phyloP scores from a whole-genome alignment of 2,888 invertebrate genomes.

The Cordilura impudica region DNA sequence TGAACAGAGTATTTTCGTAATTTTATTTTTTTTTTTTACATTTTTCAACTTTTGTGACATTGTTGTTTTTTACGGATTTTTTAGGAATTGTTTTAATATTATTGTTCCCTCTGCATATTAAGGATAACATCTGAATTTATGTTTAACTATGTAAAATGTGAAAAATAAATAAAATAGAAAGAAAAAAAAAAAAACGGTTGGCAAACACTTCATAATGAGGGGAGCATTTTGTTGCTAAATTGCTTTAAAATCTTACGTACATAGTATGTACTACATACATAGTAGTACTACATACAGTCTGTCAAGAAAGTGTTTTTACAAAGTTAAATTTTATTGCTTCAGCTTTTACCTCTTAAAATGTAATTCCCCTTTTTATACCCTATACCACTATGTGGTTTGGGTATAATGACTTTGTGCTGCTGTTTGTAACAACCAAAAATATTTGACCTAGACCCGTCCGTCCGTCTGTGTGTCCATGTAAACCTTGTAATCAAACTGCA shows the following conservation, averaged over 20 bases:
- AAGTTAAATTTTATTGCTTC: too few relatives aligned
- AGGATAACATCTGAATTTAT: conserved; percentile 52
- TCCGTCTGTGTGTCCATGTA: too few relatives aligned
- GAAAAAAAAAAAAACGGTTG: not conserved
- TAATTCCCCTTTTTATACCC: too few relatives aligned
- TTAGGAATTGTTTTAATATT: conserved; percentile 35
- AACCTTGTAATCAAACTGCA: too few relatives aligned
- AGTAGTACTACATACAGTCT: too few relatives aligned
- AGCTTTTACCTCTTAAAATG: too few relatives aligned
- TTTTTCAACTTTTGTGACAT: not conserved
- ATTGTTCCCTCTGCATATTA: conserved; percentile 15
- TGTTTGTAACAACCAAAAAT: too few relatives aligned
- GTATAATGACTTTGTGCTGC: too few relatives aligned
- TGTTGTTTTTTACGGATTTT: conserved; percentile 14
- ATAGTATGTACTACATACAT: too few relatives aligned
- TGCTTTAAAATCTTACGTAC: not conserved
- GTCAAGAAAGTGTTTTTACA: too few relatives aligned
- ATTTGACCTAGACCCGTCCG: too few relatives aligned
- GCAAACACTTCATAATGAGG: not conserved
- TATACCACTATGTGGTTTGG: too few relatives aligned
- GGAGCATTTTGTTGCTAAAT: not conserved
- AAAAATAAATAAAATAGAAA: not conserved
- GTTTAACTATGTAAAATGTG: not conserved
- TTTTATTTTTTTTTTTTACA: not conserved
- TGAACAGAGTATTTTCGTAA: not conserved